Percentiles rank a stretch among this genome's conserved stretches.
These are phyloP conservation scores for Belonocnema kinseyi DNA, from an alignment of 1,140 invertebrate species.

Conservation along the genomic window DNA sequence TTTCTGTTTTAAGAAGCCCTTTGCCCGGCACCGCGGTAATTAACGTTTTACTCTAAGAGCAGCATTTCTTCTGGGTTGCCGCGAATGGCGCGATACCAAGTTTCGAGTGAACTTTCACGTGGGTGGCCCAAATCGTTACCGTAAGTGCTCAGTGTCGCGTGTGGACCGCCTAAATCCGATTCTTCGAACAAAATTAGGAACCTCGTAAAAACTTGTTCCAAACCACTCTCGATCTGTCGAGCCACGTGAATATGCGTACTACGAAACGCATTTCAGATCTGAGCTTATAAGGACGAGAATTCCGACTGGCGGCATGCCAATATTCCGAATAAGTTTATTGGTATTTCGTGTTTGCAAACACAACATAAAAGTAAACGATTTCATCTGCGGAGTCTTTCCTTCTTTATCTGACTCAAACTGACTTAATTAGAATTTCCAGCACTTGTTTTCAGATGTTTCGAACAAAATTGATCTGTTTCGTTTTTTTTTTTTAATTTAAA, in stretches of 20 bases:
- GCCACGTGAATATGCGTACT: slow-evolving; percentile 27
- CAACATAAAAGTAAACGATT: slow-evolving; percentile 12
- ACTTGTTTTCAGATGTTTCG: no score
- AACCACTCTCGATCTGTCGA: background rate
- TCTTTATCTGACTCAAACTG: background rate
- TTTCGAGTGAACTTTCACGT: slow-evolving; percentile 25
- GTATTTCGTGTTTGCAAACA: background rate
- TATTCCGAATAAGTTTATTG: slow-evolving; percentile 16
- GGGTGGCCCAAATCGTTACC: slow-evolving; percentile 15
- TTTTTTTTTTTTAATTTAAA: no score
- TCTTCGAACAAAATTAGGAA: slow-evolving; percentile 22
- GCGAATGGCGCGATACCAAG: slow-evolving; percentile 3
- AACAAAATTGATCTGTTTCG: no score
- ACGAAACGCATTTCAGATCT: slow-evolving; percentile 14
- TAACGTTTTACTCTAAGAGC: background rate
- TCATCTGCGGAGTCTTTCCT: background rate
- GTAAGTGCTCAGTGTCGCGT: slow-evolving; percentile 21
- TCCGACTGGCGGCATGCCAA: background rate
- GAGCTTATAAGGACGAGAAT: slow-evolving; percentile 28
- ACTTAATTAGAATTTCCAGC: no score
- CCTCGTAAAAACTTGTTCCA: background rate
- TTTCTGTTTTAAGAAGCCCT: no score
- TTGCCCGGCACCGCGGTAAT: background rate
- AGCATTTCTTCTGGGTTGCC: background rate
- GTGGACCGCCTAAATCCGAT: background rate